phyloP scores from a whole-genome alignment of 2,888 invertebrate genomes.

The Alitta virens region DNA sequence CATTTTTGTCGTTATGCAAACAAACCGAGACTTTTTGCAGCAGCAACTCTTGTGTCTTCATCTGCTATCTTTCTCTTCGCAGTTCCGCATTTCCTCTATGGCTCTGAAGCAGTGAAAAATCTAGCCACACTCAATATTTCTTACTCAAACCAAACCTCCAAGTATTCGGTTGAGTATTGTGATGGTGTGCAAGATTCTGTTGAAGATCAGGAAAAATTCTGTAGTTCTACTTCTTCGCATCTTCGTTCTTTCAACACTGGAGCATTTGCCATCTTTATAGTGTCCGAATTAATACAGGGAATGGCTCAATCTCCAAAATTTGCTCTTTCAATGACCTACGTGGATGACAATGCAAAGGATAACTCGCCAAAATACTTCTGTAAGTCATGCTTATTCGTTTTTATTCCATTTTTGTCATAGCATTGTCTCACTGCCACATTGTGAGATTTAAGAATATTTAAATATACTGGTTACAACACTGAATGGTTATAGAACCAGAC shows the following conservation, averaged over 20 bases:
- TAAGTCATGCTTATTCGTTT: too few relatives aligned
- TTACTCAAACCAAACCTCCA: neutral
- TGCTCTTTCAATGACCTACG: constrained; percentile 25
- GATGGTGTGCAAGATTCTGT: neutral
- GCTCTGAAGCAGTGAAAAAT: neutral
- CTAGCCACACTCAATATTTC: neutral
- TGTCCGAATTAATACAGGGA: constrained; percentile 26
- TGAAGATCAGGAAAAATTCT: neutral
- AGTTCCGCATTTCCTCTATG: constrained; percentile 27
- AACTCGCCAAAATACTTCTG: constrained; percentile 19
- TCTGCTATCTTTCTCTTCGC: constrained; percentile 23
- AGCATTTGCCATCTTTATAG: constrained; percentile 23
- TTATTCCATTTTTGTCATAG: too few relatives aligned
- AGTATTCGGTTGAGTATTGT: neutral
- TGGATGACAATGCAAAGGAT: constrained; percentile 27
- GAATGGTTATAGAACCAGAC: too few relatives aligned
- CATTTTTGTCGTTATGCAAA: constrained; percentile 32
- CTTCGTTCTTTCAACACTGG: constrained; percentile 20
- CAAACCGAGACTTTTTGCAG: constrained; percentile 27
- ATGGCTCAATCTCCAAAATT: constrained; percentile 23
- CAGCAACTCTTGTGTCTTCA: constrained; percentile 13
- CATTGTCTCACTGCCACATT: too few relatives aligned
- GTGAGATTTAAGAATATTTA: too few relatives aligned
- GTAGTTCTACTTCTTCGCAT: neutral
- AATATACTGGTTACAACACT: too few relatives aligned